Conservation (phyloP, 2,113 vertebrate genomes). For the Zosterops japonicus region DNA sequence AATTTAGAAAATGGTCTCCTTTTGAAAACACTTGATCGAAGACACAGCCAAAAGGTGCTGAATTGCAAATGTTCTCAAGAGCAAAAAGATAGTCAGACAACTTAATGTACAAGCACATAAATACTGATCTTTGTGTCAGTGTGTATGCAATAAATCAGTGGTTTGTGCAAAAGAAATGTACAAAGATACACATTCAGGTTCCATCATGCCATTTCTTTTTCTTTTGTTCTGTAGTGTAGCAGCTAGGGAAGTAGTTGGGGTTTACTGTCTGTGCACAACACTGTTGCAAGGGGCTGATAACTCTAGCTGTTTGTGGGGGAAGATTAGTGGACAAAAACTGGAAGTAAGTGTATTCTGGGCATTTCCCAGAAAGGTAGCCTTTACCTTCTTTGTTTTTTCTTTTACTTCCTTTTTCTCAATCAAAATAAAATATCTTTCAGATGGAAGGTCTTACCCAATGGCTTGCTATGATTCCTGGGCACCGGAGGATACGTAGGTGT, state of each 20-base stretch:
- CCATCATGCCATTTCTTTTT: not conserved
- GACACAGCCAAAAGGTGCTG: not conserved
- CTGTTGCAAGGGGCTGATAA: not conserved
- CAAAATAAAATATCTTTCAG: not conserved
- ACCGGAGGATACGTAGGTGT: rapidly evolving
- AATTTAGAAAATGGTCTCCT: not conserved
- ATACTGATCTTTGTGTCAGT: not conserved
- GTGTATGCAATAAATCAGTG: not conserved
- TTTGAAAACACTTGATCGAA: not conserved
- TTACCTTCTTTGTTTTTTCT: not conserved
- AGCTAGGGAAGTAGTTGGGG: not conserved
- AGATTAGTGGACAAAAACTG: not conserved
- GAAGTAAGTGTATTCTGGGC: not conserved
- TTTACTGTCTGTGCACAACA: not conserved
- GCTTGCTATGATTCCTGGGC: not conserved
- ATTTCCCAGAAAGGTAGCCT: not conserved
- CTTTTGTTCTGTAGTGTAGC: not conserved
- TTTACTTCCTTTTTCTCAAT: not conserved
- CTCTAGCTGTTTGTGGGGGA: not conserved
- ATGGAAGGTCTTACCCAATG: not conserved
- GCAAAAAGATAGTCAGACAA: not conserved
- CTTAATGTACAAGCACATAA: not conserved
- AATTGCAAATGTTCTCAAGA: not conserved
- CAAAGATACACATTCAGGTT: not conserved
- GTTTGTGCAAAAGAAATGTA: not conserved